Conservation (phyloP, 2,888 invertebrate genomes). For the Adela reaumurella region DNA sequence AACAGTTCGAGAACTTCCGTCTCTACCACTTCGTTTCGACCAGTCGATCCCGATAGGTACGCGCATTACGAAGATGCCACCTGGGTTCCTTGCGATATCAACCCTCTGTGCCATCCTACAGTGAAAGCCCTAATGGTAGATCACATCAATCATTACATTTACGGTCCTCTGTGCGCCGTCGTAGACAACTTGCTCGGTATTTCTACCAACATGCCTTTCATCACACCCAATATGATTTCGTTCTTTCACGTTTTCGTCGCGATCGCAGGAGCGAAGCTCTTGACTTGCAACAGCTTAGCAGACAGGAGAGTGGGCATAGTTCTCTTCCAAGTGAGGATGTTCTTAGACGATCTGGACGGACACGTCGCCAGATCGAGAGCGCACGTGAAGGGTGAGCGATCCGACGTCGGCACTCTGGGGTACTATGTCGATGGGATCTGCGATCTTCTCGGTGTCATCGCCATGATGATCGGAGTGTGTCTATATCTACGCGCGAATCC, state of each 20-base stretch:
- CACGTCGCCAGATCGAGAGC: conserved; percentile 77
- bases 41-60: conserved; percentile 1
- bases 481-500: conserved; percentile 69
- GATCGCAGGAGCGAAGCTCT: conserved; percentile 67
- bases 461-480: conserved; percentile 66
- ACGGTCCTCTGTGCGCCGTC: conserved; percentile 74
- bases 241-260: conserved; percentile 76
- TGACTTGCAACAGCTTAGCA: conserved; percentile 69
- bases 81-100: conserved; percentile 66
- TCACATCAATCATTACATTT: conserved; percentile 79
- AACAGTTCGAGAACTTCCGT: neutral
- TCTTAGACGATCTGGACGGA: conserved; percentile 83
- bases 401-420: conserved; percentile 76
- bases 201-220: conserved; percentile 52
- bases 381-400: conserved; percentile 71
- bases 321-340: conserved; percentile 76
- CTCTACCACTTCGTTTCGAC: neutral
- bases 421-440: conserved; percentile 82
- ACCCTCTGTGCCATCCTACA: conserved; percentile 76
- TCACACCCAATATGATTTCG: conserved; percentile 84
- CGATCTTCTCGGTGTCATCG: conserved; percentile 72
- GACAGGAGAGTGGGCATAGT: conserved; percentile 71
- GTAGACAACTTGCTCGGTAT: conserved; percentile 65
- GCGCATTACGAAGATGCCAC: conserved; percentile 47
- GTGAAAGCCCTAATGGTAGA: conserved; percentile 81